Percentiles rank a stretch among this genome's conserved stretches.
phyloP scores from a whole-genome alignment of 2,113 vertebrate genomes.

The Serinus canaria region DNA sequence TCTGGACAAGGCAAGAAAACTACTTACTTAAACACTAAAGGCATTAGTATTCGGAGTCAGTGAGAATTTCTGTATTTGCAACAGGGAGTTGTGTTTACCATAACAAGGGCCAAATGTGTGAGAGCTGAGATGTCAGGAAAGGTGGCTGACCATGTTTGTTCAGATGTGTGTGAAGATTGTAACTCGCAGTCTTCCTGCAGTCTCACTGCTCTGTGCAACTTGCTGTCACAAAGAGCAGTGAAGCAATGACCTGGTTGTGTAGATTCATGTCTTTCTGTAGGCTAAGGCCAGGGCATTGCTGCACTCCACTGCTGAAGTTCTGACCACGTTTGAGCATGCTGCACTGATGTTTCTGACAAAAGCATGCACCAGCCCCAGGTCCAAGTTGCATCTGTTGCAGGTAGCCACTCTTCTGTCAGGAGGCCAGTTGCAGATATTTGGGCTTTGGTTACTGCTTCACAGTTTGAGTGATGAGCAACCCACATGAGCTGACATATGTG shows the following conservation, averaged over 20 bases:
- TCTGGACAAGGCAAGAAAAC: background rate
- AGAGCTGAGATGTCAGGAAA: background rate
- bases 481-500: fast-evolving
- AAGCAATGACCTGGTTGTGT: background rate
- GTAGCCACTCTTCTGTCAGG: background rate
- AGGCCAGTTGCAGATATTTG: background rate
- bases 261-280: background rate
- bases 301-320: background rate
- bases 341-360: background rate
- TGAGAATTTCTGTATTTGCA: background rate
- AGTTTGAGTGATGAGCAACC: background rate
- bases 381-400: fast-evolving
- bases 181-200: background rate
- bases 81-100: background rate
- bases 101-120: background rate
- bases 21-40: background rate
- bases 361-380: fast-evolving
- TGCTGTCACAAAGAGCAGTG: background rate
- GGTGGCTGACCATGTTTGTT: background rate
- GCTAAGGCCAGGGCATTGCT: background rate
- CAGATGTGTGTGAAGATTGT: background rate
- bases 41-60: background rate
- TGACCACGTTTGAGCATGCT: background rate
- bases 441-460: background rate
- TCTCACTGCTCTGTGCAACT: background rate